Base-by-base conservation (phyloP, 2,888 invertebrate genomes). In the Aelia acuminata region DNA sequence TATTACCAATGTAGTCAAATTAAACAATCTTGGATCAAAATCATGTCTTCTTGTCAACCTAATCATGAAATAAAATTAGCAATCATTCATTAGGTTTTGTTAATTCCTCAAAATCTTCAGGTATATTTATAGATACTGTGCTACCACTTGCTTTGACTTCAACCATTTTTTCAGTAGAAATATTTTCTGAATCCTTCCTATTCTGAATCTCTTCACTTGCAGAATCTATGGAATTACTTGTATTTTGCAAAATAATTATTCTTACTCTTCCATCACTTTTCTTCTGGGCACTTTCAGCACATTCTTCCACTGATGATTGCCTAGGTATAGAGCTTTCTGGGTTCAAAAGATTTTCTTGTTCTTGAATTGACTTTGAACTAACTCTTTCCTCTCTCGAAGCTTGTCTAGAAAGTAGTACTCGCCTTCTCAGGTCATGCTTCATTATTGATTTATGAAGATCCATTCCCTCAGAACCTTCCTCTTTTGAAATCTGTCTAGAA, bases 341-440 rank as follows among this genome's bases (percentile, higher is more conserved):
- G 26, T 80, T 47, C 4, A n/a, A 43, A 31, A 13, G 13, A n/a
- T 43, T 22, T 13, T 80, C 80, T 47, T 80, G 80, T n/a, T 15
- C 43, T 80, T 80, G 80, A 43, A 80, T 47, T 11, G n/a, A n/a
- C 43, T 47, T 80, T n/a, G 43, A 39, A 20, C 43, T 80, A 47
- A 80, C n/a, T 80, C 43, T 39, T 4, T 80, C 80, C 43, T 80
- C 80, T 15, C 43, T 80, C 0, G 80, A 80, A 10, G 80, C 80
- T 47, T 80, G 80, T n/a, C 80, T 80, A 39, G 80, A 80, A n/a
- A 80, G 80, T 18, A 80, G 80, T 18, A 80, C 5, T 80, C 80
- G 39, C 11, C 43, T 39, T 13, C 80, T 80, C 0, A 80, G 80
- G 31, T 80, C 80, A n/a, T 80, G 80, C 43, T 80, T 80, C 43